These are phyloP conservation scores for Coecobrya sp. DNA, from an alignment of 2,888 invertebrate species.

Conservation along the genomic window DNA sequence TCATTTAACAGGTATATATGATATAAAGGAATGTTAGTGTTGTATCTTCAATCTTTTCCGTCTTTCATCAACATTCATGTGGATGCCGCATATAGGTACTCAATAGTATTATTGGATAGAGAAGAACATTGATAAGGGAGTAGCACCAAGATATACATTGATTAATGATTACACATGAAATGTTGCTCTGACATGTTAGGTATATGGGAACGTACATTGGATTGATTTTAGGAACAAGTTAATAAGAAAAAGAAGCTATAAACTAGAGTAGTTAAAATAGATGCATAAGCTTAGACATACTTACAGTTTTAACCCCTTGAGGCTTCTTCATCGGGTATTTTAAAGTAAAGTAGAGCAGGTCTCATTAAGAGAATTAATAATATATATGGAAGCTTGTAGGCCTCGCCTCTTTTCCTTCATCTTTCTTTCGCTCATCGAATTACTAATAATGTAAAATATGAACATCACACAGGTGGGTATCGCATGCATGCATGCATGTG, in stretches of 20 bases:
- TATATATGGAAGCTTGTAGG: not conserved
- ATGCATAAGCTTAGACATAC: not conserved
- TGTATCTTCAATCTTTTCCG: too few species aligned
- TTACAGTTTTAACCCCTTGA: conserved; percentile 45
- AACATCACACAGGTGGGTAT: not conserved
- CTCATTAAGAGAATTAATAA: conserved; percentile 72
- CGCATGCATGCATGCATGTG: too few species aligned
- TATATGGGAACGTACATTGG: not conserved
- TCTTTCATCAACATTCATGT: too few species aligned
- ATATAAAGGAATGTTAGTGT: too few species aligned
- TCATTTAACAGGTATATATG: too few species aligned
- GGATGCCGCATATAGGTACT: too few species aligned
- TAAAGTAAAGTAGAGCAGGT: conserved; percentile 71
- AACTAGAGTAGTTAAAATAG: conserved; percentile 26
- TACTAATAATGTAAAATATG: not conserved
- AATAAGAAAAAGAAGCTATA: not conserved
- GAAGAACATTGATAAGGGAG: too few species aligned
- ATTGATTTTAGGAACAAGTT: not conserved
- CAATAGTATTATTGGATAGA: too few species aligned
- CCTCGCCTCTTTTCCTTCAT: conserved; percentile 56
- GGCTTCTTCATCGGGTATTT: conserved; percentile 65
- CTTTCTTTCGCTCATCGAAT: not conserved
- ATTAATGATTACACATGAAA: conserved; percentile 34
- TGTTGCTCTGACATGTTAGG: not conserved
- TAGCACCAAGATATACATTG: not conserved